phyloP scores from a whole-genome alignment of 2,113 vertebrate species.

The Tachysurus fulvidraco region DNA sequence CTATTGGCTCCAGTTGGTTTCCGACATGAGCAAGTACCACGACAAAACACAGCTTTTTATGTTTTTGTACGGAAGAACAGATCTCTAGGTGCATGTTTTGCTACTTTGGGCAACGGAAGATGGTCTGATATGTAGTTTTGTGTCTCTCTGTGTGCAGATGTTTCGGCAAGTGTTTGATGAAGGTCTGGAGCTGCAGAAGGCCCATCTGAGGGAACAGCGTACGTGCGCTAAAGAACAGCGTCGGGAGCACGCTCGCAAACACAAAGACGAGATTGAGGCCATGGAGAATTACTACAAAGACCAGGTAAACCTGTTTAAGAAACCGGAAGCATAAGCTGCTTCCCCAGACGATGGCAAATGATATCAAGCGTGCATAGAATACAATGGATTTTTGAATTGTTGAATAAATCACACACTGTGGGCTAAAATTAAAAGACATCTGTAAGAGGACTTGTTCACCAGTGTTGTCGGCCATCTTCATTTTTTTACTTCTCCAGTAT shows the following conservation, averaged over 20 bases:
- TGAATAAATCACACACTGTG: no score
- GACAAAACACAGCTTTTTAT: not conserved
- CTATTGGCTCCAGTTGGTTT: not conserved
- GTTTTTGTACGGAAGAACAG: not conserved
- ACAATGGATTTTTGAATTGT: no score
- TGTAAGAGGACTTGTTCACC: no score
- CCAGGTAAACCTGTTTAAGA: constrained; percentile 74
- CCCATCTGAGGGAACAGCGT: constrained; percentile 82
- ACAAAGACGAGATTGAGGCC: constrained; percentile 82
- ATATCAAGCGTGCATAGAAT: no score
- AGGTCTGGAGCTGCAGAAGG: constrained; percentile 88
- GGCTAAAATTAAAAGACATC: no score
- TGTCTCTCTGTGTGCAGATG: constrained; percentile 69
- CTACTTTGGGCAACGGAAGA: not conserved
- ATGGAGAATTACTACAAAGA: constrained; percentile 97
- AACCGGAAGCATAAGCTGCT: no score
- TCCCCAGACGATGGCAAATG: no score
- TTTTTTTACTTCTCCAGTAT: no score
- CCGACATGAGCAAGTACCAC: not conserved
- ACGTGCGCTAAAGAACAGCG: constrained; percentile 81
- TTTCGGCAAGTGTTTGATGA: constrained; percentile 92
- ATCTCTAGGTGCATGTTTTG: not conserved
- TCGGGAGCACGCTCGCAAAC: constrained; percentile 76
- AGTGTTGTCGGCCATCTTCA: no score
- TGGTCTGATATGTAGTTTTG: not conserved